Conservation (phyloP, 1,140 invertebrate genomes). For the Bombus turneri region DNA sequence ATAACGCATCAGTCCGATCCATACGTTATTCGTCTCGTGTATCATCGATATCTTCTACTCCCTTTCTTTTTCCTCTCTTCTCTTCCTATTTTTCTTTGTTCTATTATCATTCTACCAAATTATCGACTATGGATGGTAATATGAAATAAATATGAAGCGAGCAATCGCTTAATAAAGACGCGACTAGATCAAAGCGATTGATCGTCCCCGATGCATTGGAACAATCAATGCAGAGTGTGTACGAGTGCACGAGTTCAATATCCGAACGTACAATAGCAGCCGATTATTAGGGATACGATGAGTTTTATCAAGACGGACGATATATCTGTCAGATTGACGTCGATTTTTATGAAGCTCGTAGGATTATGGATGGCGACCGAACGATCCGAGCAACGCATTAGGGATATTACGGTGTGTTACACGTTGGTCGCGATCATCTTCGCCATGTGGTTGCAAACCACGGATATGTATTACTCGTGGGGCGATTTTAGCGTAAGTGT, state of each 20-base stretch:
- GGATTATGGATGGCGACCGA: slow-evolving; percentile 51
- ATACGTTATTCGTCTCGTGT: background rate
- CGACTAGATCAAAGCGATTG: background rate
- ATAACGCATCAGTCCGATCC: background rate
- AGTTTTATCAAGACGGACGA: background rate
- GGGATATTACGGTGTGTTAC: slow-evolving; percentile 8
- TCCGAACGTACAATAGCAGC: background rate
- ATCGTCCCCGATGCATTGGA: background rate
- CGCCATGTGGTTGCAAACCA: background rate
- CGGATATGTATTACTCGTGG: slow-evolving; percentile 43
- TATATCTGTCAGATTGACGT: slow-evolving; percentile 37
- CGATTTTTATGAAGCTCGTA: slow-evolving; percentile 53
- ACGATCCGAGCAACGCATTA: background rate
- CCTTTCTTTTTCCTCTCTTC: background rate
- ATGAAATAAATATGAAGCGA: background rate
- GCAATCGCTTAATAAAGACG: background rate
- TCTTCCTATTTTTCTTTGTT: background rate
- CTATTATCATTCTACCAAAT: background rate
- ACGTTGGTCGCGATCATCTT: background rate
- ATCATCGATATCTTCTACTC: too few species aligned
- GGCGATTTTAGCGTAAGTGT: slow-evolving; percentile 51
- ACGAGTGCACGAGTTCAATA: background rate
- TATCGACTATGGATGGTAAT: background rate
- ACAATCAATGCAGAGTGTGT: background rate
- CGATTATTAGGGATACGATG: background rate